A percentile compares a stretch with the other conserved stretches of the same genome.
Evolutionary conservation across 1,140 invertebrate genomes (phyloP).

Genomic region (Trachymyrmex septentrionalis): DNA sequence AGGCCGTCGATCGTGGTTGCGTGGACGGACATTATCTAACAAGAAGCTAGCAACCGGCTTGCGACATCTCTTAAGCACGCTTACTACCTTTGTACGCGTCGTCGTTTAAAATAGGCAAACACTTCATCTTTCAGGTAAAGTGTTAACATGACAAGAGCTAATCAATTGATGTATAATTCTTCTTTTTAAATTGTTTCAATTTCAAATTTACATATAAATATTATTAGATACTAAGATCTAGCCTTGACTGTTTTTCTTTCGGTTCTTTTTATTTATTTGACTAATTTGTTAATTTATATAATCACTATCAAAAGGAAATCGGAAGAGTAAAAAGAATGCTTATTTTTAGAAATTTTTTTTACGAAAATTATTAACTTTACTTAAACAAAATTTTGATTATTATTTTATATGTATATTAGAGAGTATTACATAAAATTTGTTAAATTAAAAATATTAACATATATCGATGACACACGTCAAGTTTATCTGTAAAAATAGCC

Average conservation of each 20-base stretch:
- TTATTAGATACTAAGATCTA: too few relatives aligned
- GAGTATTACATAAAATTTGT: too few relatives aligned
- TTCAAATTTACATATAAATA: not conserved
- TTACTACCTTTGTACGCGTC: constrained; percentile 6
- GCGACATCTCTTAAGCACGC: constrained; percentile 18
- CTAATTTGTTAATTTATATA: not conserved
- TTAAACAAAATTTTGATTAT: too few relatives aligned
- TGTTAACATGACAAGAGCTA: not conserved
- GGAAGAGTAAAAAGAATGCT: too few relatives aligned
- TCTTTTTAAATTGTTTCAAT: not conserved
- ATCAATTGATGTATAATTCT: not conserved
- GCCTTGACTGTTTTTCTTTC: not conserved
- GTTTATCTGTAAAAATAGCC: too few relatives aligned
- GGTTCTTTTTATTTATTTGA: too few relatives aligned
- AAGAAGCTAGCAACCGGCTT: constrained; percentile 26
- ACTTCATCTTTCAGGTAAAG: not conserved
- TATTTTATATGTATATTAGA: too few relatives aligned
- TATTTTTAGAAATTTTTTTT: too few relatives aligned
- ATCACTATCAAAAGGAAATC: not conserved
- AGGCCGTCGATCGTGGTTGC: constrained; percentile 31
- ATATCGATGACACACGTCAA: too few relatives aligned
- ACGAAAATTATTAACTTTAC: too few relatives aligned
- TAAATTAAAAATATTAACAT: too few relatives aligned
- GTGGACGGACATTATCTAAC: constrained; percentile 53
- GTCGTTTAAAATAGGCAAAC: not conserved